These are phyloP conservation scores for Trinectes maculatus DNA, from an alignment of 2,113 vertebrate genomes.

Conservation along the genomic window DNA sequence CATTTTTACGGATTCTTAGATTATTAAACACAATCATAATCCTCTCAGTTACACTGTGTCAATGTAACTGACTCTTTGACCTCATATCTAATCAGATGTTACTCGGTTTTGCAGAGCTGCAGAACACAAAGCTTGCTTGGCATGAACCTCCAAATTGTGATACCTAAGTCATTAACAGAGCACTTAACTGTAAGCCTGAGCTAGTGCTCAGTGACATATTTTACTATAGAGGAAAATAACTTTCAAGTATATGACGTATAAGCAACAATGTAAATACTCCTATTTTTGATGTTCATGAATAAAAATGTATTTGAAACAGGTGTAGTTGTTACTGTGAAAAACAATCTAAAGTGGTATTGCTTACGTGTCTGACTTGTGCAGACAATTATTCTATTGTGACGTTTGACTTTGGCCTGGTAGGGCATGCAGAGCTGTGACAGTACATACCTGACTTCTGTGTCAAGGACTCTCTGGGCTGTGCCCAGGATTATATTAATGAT, in stretches of 20 bases:
- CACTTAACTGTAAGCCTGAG: conserved; percentile 64
- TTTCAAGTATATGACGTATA: conserved; percentile 65
- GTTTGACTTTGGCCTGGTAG: conserved; percentile 20
- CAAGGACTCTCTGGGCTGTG: conserved; percentile 38
- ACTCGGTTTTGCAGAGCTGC: conserved; percentile 58
- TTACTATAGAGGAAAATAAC: conserved; percentile 67
- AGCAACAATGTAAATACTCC: conserved; percentile 76
- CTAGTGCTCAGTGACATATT: conserved; percentile 69
- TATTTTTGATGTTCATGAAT: conserved; percentile 79
- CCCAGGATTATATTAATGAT: conserved; percentile 33
- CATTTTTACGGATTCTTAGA: conserved; percentile 44
- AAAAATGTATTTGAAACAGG: conserved; percentile 67
- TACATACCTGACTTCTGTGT: conserved; percentile 22
- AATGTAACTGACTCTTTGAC: conserved; percentile 10
- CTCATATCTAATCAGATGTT: conserved; percentile 35
- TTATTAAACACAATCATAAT: conserved; percentile 21
- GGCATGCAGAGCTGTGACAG: conserved; percentile 22
- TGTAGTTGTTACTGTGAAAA: conserved; percentile 79
- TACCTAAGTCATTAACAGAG: conserved; percentile 45
- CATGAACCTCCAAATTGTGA: conserved; percentile 58
- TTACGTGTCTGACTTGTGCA: conserved; percentile 39
- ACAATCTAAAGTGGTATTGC: conserved; percentile 74
- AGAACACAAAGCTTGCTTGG: conserved; percentile 53
- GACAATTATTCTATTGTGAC: conserved; percentile 32
- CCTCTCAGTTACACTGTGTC: conserved; percentile 19